Conservation (phyloP, 2,888 invertebrate species). For the Thelaira solivaga region DNA sequence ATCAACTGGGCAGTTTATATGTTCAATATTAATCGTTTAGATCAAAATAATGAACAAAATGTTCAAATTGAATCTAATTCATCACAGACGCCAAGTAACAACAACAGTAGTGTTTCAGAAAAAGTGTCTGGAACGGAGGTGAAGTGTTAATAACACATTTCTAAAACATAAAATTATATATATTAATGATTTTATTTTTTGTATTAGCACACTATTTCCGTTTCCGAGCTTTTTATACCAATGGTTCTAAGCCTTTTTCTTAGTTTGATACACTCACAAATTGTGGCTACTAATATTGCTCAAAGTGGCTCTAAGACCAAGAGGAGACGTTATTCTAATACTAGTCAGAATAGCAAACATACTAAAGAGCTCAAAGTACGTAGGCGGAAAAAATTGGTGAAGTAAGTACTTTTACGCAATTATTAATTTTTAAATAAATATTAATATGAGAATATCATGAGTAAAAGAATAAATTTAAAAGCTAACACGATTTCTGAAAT, state of each 20-base stretch:
- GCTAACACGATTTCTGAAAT: too few species aligned
- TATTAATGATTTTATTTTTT: not conserved
- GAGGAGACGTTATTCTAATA: conserved; percentile 71
- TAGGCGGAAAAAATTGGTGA: conserved; percentile 74
- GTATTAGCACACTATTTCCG: conserved; percentile 79
- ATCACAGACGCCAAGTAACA: conserved; percentile 1
- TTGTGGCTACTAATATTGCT: conserved; percentile 82
- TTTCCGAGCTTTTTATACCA: conserved; percentile 85
- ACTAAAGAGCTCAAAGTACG: conserved; percentile 39
- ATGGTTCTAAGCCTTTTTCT: conserved; percentile 84
- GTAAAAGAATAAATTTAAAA: too few species aligned
- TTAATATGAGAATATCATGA: too few species aligned
- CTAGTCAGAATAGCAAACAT: conserved; percentile 64
- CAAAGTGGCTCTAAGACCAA: conserved; percentile 69
- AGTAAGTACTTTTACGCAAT: conserved; percentile 67
- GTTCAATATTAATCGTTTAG: conserved; percentile 72
- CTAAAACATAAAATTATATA: conserved; percentile 22
- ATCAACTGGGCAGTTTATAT: conserved; percentile 77
- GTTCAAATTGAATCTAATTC: conserved; percentile 1
- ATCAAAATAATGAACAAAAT: conserved; percentile 29
- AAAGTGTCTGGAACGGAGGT: conserved; percentile 31
- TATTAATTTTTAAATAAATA: too few species aligned
- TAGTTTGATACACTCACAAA: conserved; percentile 88
- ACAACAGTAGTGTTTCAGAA: not conserved
- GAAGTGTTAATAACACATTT: not conserved